A percentile compares a stretch with the other conserved stretches of the same genome.
These are phyloP conservation scores for Gasteruption jaculator DNA, from an alignment of 2,888 invertebrate species.

Conservation along the genomic window DNA sequence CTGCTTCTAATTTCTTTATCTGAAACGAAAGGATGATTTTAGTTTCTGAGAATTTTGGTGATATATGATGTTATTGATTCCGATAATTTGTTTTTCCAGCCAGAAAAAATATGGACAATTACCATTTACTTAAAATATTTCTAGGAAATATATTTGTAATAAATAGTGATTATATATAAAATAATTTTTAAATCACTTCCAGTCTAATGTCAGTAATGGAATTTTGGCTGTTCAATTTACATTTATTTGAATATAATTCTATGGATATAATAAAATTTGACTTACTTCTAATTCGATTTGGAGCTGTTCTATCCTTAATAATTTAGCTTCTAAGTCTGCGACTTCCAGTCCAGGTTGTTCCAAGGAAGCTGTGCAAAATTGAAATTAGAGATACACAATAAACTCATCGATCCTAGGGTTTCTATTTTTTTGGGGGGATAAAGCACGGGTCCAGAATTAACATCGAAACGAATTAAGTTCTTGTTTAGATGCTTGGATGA, in stretches of 20 bases:
- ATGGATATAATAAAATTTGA: slow-evolving; percentile 13
- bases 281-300: slow-evolving; percentile 63
- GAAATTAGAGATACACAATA: slow-evolving; percentile 6
- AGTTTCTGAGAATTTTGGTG: too few species aligned
- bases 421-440: slow-evolving; percentile 12
- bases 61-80: too few species aligned
- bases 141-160: too few species aligned
- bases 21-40: slow-evolving; percentile 39
- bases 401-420: slow-evolving; percentile 13
- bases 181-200: too few species aligned
- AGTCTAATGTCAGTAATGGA: too few species aligned
- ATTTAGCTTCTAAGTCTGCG: slow-evolving; percentile 55
- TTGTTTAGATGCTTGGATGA: too few species aligned
- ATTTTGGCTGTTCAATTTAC: too few species aligned
- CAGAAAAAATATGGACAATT: neutral
- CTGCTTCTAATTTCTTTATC: slow-evolving; percentile 60
- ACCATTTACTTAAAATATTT: too few species aligned
- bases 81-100: too few species aligned
- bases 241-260: too few species aligned
- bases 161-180: too few species aligned
- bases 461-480: too few species aligned
- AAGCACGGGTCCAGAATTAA: neutral
- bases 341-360: slow-evolving; percentile 46
- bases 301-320: slow-evolving; percentile 60
- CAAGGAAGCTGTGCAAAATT: slow-evolving; percentile 36